Evolutionary conservation across 2,113 vertebrate species (phyloP), one percentile per base, ranked within the genome.

Genomic region (Monopterus albus): DNA sequence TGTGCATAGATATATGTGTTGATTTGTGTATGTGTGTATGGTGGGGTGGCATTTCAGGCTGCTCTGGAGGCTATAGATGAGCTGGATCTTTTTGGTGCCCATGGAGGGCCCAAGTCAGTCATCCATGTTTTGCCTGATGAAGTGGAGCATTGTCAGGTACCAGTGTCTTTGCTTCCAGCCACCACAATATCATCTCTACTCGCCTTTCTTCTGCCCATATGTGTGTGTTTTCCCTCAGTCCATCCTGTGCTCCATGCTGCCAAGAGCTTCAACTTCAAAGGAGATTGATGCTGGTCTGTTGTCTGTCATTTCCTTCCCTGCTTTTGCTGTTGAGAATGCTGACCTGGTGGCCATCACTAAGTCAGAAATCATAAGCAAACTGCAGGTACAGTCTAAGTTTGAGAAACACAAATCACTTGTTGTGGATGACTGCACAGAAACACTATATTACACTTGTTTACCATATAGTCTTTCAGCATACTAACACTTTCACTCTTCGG

Each of bases 21-120:
- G 3, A 42, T 67, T 29, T 67, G 38, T 26, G 5, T 50, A 9
- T 67, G 38, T 26, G 5, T 50, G 12, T 52, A 39, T 57, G n/a
- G 40, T 18, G 7, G 1, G 7, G 14, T 11, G 4, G 13, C n/a
- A 31, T 49, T 78, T 36, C 67, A 99, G 98, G 97, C 98, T 56
- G 98, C 98, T 25, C 90, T 99, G 83, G 98, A 99, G 86, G 96
- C 98, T 61, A 98, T 99, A 50, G 98, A 99, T 91, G 98, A 99
- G 86, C 87, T 99, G 76, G 97, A 99, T 88, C 94, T 99, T 68
- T 99, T 99, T 89, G 98, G 98, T 61, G 96, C 94, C 46, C 94
- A 96, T 0, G 97, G 98, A 75, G 96, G 97, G 36, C 95, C 96
- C 1, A 97, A 95, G 79, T 99, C 98, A 11, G 96, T 99, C 78